These are phyloP conservation scores for Mythimna ferrago DNA, from an alignment of 2,888 invertebrate genomes.

Conservation along the genomic window DNA sequence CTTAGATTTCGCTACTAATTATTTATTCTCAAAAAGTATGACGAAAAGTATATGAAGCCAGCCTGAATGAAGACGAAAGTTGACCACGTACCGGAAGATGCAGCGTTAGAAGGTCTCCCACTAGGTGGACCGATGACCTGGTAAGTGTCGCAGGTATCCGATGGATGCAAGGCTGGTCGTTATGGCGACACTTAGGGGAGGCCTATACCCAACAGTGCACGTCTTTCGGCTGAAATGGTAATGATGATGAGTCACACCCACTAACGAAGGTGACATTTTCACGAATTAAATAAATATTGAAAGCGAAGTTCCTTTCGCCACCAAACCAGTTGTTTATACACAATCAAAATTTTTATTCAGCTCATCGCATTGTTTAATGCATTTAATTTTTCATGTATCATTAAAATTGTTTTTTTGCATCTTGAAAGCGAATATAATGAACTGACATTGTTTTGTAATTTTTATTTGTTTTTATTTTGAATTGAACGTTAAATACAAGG, in stretches of 20 bases:
- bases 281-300: conserved; percentile 8
- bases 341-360: conserved; percentile 14
- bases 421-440: background rate
- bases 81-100: too few relatives aligned
- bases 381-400: background rate
- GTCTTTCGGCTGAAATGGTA: too few relatives aligned
- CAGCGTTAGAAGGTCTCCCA: too few relatives aligned
- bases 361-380: conserved; percentile 14
- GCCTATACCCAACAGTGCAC: too few relatives aligned
- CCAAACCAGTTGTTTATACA: conserved; percentile 8
- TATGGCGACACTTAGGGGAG: too few relatives aligned
- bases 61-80: too few relatives aligned
- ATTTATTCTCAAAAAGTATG: too few relatives aligned
- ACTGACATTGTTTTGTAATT: background rate
- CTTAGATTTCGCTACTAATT: too few relatives aligned
- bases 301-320: background rate
- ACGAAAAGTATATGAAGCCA: too few relatives aligned
- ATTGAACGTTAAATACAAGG: background rate
- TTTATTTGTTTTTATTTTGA: background rate
- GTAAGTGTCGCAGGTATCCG: too few relatives aligned
- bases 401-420: background rate
- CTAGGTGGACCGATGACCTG: too few relatives aligned
- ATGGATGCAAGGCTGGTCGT: too few relatives aligned
- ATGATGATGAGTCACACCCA: background rate
- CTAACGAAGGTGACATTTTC: conserved; percentile 21